These are phyloP conservation scores for Melanostoma scalare DNA, from an alignment of 2,888 invertebrate genomes.

Conservation along the genomic window DNA sequence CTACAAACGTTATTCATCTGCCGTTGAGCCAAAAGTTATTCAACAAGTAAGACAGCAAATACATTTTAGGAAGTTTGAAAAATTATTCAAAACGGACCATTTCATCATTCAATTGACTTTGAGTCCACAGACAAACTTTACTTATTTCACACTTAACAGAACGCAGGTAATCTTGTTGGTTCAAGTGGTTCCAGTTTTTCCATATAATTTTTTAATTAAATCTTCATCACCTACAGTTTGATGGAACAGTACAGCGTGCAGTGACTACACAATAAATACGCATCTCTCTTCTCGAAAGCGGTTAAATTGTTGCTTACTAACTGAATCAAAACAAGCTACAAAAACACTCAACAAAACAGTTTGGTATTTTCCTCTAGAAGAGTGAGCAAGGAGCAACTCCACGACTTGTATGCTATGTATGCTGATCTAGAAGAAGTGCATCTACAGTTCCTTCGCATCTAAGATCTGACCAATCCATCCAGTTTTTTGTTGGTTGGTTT, in stretches of 20 bases:
- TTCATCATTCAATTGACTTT: constrained; percentile 35
- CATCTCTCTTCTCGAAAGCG: constrained; percentile 44
- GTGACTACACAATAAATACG: constrained; percentile 20
- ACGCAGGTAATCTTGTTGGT: constrained; percentile 35
- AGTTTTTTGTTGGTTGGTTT: constrained; percentile 55
- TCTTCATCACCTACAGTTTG: constrained; percentile 63
- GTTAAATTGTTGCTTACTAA: constrained; percentile 62
- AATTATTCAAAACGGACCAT: constrained; percentile 26
- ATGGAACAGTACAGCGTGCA: constrained; percentile 25
- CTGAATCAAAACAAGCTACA: constrained; percentile 40
- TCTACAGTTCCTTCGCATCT: constrained; percentile 57
- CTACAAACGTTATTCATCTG: too few species aligned
- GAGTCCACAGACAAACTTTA: constrained; percentile 44
- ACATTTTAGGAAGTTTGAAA: neutral
- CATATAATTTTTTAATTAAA: constrained; percentile 56
- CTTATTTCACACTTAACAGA: constrained; percentile 65
- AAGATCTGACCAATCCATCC: constrained; percentile 60
- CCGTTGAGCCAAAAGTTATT: too few species aligned
- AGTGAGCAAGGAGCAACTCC: constrained; percentile 23
- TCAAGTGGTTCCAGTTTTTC: constrained; percentile 58
- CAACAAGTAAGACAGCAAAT: too few species aligned
- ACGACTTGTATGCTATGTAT: constrained; percentile 68
- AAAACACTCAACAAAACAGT: constrained; percentile 23
- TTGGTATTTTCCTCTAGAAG: constrained; percentile 31
- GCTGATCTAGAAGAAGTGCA: constrained; percentile 56